Percentiles rank a stretch among this genome's conserved stretches.
These are phyloP conservation scores for Erpornis zantholeuca DNA, from an alignment of 2,113 vertebrate species.

Conservation along the genomic window DNA sequence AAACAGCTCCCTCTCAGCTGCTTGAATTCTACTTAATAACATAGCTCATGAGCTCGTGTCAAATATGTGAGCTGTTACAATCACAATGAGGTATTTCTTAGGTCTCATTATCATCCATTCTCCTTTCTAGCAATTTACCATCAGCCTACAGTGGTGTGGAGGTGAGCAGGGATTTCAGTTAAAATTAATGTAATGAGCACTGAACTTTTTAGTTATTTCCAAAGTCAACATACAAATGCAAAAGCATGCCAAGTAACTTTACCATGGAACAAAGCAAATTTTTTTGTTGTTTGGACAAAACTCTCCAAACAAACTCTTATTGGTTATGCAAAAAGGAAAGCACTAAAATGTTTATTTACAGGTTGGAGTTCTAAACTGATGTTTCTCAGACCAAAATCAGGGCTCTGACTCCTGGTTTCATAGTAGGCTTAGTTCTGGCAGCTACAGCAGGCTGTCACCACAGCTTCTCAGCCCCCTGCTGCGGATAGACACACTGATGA, in stretches of 20 bases:
- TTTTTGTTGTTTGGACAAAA: background rate
- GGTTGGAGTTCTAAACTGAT: background rate
- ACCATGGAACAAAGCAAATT: background rate
- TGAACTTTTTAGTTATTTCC: background rate
- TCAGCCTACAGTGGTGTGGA: background rate
- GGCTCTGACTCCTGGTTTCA: background rate
- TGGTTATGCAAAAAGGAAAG: background rate
- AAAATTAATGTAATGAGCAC: background rate
- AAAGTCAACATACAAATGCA: background rate
- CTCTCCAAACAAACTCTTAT: background rate
- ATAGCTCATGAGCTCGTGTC: background rate
- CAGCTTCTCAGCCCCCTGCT: background rate
- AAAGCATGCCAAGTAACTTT: background rate
- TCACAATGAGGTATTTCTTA: background rate
- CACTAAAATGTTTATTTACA: background rate
- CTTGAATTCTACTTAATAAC: constrained; percentile 13
- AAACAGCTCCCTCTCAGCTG: background rate
- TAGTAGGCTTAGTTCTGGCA: background rate
- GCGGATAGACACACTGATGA: background rate
- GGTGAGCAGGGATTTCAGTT: background rate
- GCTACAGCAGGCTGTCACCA: background rate
- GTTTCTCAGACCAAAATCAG: background rate
- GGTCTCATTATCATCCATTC: background rate
- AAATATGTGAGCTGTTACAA: constrained; percentile 16
- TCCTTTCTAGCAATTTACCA: background rate